Conservation (phyloP, 1,140 invertebrate species). For the Diabrotica virgifera region DNA sequence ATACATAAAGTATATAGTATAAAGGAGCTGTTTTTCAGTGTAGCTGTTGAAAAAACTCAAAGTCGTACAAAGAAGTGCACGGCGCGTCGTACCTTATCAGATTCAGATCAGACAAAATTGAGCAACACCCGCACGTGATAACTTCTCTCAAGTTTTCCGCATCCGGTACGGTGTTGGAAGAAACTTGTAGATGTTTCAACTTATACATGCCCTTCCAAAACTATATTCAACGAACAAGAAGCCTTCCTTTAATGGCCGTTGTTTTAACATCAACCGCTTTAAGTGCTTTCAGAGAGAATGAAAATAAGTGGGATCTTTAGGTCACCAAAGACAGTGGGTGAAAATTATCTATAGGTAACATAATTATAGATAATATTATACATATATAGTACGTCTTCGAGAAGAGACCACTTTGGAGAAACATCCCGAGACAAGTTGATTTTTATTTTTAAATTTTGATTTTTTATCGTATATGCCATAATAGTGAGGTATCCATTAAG, state of each 20-base stretch:
- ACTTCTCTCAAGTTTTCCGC: constrained; percentile 33
- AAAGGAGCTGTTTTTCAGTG: neutral
- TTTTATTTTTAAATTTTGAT: no score
- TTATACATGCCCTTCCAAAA: constrained; percentile 12
- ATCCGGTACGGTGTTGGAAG: constrained; percentile 17
- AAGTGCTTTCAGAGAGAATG: constrained; percentile 7
- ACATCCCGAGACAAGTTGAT: no score
- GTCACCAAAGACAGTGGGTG: no score
- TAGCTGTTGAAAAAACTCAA: neutral
- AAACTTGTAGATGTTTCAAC: constrained; percentile 16
- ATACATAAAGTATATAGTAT: no score
- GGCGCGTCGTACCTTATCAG: constrained; percentile 9
- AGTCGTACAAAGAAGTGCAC: neutral
- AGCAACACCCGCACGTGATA: constrained; percentile 35
- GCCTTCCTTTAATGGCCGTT: constrained; percentile 12
- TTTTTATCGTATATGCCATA: no score
- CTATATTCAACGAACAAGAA: constrained; percentile 14
- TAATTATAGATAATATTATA: no score
- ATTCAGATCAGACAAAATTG: constrained; percentile 35
- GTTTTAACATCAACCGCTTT: constrained; percentile 5
- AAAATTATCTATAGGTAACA: no score
- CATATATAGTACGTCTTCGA: no score
- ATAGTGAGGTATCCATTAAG: no score
- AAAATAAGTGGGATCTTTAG: no score
- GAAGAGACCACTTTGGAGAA: no score